Conservation (phyloP, 1,140 invertebrate species). For the Paraescarpia echinospica region DNA sequence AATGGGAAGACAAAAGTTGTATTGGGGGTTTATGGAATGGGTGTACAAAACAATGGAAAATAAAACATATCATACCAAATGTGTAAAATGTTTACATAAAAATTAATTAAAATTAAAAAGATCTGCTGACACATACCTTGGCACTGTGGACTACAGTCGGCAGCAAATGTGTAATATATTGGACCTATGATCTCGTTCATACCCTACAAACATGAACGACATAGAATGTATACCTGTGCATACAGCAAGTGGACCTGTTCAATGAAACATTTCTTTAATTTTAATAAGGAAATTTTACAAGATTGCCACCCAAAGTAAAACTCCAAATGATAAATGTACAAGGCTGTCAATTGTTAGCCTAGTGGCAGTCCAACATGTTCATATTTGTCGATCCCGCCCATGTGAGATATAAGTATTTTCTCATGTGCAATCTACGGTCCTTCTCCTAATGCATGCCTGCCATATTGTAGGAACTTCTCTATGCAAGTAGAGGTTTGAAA, state of each 20-base stretch:
- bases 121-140: conserved; percentile 6
- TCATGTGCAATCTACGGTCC: no score
- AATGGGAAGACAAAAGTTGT: neutral
- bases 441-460: no score
- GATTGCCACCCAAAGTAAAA: neutral
- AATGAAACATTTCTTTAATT: neutral
- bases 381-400: no score
- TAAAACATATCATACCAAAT: no score
- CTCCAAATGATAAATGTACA: neutral
- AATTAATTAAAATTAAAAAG: no score
- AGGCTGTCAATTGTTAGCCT: no score
- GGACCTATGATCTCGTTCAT: conserved; percentile 99
- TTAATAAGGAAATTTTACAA: neutral
- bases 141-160: conserved; percentile 70
- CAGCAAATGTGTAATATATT: conserved; percentile 96
- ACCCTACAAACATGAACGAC: conserved; percentile 63
- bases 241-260: neutral
- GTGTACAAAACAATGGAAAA: neutral
- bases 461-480: no score
- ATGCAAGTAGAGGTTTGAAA: no score
- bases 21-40: neutral
- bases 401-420: no score
- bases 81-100: neutral
- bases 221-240: neutral
- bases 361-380: no score